These are phyloP conservation scores for Lymantria monacha DNA, from an alignment of 2,888 invertebrate species.

Conservation along the genomic window DNA sequence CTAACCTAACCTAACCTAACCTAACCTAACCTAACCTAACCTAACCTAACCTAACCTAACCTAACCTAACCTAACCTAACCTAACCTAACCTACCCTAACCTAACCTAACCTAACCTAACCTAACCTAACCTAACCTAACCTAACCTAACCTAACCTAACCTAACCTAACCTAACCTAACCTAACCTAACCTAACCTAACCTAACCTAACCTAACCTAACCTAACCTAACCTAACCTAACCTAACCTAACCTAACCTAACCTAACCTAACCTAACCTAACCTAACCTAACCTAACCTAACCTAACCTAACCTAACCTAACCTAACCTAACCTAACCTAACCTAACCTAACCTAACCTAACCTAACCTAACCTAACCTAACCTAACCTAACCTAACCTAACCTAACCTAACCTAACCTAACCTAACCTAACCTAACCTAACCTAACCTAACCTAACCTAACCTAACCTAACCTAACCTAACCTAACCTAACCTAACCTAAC, in stretches of 20 bases:
- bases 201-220: slow-evolving; percentile 24
- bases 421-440: neutral
- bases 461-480: slow-evolving; percentile 20
- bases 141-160: slow-evolving; percentile 15
- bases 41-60: no score
- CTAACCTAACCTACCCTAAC: slow-evolving; percentile 21
- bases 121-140: slow-evolving; percentile 20
- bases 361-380: slow-evolving; percentile 8
- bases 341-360: slow-evolving; percentile 8
- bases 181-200: slow-evolving; percentile 28
- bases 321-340: slow-evolving; percentile 7
- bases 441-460: slow-evolving; percentile 9
- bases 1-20: neutral
- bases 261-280: slow-evolving; percentile 20
- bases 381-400: neutral
- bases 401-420: slow-evolving; percentile 1
- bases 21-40: slow-evolving; percentile 21
- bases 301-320: slow-evolving; percentile 4
- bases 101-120: slow-evolving; percentile 19
- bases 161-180: slow-evolving; percentile 25
- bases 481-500: slow-evolving; percentile 18
- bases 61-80: slow-evolving; percentile 9
- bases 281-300: slow-evolving; percentile 47
- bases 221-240: slow-evolving; percentile 13
- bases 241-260: slow-evolving; percentile 20